These are phyloP conservation scores for Gymnocypris eckloni DNA, from an alignment of 2,797 vertebrate species.

Conservation along the genomic window DNA sequence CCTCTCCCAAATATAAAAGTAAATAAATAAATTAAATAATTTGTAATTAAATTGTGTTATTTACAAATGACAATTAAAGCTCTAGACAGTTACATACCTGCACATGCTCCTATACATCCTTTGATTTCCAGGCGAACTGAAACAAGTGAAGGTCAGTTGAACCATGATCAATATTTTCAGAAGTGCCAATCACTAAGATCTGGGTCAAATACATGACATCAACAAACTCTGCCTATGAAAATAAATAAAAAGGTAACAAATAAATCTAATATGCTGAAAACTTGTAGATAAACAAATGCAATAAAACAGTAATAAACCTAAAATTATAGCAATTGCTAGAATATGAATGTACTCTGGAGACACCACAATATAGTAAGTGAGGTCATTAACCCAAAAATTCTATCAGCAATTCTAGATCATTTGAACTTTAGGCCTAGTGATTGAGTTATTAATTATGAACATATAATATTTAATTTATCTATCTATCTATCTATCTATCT, in stretches of 20 bases:
- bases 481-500: no score
- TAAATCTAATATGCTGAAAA: neutral
- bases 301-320: neutral
- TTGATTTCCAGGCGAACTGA: neutral
- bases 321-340: neutral
- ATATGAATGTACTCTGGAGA: neutral
- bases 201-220: neutral
- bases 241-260: neutral
- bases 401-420: neutral
- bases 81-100: no score
- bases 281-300: neutral
- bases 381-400: neutral
- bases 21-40: no score
- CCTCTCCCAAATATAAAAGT: no score
- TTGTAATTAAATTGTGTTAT: no score
- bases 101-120: no score
- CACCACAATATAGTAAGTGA: neutral
- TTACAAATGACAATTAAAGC: no score
- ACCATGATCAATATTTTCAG: constrained; percentile 18
- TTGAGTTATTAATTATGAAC: neutral
- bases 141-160: constrained; percentile 3
- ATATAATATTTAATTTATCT: neutral
- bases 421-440: neutral
- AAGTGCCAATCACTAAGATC: neutral
- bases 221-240: neutral